These are phyloP conservation scores for Hirundo rustica DNA, from an alignment of 2,797 vertebrate species.

Conservation along the genomic window DNA sequence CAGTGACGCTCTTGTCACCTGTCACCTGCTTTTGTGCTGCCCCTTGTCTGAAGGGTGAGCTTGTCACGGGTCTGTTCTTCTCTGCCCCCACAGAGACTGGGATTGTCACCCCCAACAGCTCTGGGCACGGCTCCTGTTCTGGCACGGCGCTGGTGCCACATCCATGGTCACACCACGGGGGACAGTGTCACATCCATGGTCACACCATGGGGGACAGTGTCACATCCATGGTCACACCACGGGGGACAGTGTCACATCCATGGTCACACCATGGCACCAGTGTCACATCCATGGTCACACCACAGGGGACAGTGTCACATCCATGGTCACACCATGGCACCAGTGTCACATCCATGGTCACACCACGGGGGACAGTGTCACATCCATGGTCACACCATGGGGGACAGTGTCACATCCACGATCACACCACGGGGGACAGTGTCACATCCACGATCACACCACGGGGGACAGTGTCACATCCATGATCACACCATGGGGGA, in stretches of 20 bases:
- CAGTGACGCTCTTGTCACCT: background rate
- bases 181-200: background rate
- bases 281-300: background rate
- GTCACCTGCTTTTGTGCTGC: background rate
- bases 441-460: background rate
- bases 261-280: too few species aligned
- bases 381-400: background rate
- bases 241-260: background rate
- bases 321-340: background rate
- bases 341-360: background rate
- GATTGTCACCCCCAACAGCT: background rate
- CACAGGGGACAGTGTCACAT: fast-evolving
- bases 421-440: background rate
- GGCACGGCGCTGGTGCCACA: fast-evolving
- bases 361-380: background rate
- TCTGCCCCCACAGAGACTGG: background rate
- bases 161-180: background rate
- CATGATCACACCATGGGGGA: background rate
- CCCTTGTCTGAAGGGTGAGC: background rate
- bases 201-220: fast-evolving
- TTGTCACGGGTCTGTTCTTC: background rate
- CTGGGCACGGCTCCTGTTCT: background rate
- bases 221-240: background rate
- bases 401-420: background rate
- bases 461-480: background rate